Percentiles rank a stretch among this genome's conserved stretches.
Conservation (phyloP, 1,140 invertebrate species). For the Riptortus pedestris region DNA sequence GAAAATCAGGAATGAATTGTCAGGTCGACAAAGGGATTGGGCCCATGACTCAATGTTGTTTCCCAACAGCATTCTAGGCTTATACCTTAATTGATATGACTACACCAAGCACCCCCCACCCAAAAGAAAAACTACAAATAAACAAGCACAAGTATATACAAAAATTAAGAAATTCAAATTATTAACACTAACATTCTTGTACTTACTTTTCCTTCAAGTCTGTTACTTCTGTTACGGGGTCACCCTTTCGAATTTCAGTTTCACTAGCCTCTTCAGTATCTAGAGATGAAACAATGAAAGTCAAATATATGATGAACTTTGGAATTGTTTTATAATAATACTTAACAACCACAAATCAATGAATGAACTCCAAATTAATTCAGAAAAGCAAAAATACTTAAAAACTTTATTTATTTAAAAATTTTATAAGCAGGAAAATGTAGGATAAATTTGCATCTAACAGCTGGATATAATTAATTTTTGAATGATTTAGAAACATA, state of each 20-base stretch:
- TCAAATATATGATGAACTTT: neutral
- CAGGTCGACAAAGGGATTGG: too few relatives aligned
- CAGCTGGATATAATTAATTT: neutral
- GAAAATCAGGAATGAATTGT: too few relatives aligned
- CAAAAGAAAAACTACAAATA: too few relatives aligned
- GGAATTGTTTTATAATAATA: neutral
- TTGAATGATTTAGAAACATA: too few relatives aligned
- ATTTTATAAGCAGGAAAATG: neutral
- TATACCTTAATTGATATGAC: too few relatives aligned
- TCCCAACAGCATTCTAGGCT: neutral
- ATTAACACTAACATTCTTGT: too few relatives aligned
- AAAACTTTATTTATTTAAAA: neutral
- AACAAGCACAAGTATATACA: too few relatives aligned
- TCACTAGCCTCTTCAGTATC: constrained; percentile 85
- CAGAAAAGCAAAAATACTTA: neutral
- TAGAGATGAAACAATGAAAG: constrained; percentile 37
- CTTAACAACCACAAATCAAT: neutral
- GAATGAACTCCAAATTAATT: neutral
- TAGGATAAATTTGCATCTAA: neutral
- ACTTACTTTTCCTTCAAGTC: constrained; percentile 88
- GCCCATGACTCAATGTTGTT: neutral
- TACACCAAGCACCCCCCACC: too few relatives aligned
- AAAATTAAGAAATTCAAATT: too few relatives aligned
- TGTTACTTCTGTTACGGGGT: constrained; percentile 49
- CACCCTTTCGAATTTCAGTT: constrained; percentile 71